phyloP scores from a whole-genome alignment of 2,888 invertebrate species.

The Scaptomyza caliginosa region DNA sequence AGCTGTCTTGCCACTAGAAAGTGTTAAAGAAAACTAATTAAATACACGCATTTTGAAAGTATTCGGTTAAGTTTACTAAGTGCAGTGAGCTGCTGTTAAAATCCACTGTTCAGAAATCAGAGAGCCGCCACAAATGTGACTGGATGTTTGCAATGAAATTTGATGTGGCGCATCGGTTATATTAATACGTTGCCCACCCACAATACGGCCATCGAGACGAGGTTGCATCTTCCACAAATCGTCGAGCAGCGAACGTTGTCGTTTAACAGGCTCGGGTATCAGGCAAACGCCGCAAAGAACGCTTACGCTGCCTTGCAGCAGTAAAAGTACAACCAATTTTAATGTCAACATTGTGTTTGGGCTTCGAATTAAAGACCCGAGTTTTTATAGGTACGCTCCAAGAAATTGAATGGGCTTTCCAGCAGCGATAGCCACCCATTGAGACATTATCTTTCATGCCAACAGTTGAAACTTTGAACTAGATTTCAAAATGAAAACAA shows the following conservation, averaged over 20 bases:
- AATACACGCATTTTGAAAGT: rapidly evolving
- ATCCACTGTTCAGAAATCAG: constrained; percentile 82
- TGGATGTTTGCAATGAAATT: constrained; percentile 80
- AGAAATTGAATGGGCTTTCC: constrained; percentile 1
- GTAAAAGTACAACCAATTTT: constrained; percentile 26
- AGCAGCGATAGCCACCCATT: constrained; percentile 46
- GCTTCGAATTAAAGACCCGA: background rate
- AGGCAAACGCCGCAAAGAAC: constrained; percentile 70
- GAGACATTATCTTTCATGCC: constrained; percentile 43
- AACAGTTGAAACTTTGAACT: constrained; percentile 20
- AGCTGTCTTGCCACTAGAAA: constrained; percentile 69
- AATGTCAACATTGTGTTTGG: constrained; percentile 42
- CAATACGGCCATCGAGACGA: constrained; percentile 83
- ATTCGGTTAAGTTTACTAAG: no score
- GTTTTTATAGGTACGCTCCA: constrained; percentile 54
- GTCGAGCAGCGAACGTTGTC: constrained; percentile 39
- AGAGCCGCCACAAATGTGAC: constrained; percentile 83
- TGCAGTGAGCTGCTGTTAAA: constrained; percentile 84
- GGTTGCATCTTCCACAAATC: constrained; percentile 58
- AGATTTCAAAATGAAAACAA: background rate
- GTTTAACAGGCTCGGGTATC: constrained; percentile 66
- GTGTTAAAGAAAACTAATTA: rapidly evolving
- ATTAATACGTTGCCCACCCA: constrained; percentile 82
- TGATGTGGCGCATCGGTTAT: constrained; percentile 84
- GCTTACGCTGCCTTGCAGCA: constrained; percentile 42